Conservation (phyloP, 2,113 vertebrate genomes). For the Chauna torquata region DNA sequence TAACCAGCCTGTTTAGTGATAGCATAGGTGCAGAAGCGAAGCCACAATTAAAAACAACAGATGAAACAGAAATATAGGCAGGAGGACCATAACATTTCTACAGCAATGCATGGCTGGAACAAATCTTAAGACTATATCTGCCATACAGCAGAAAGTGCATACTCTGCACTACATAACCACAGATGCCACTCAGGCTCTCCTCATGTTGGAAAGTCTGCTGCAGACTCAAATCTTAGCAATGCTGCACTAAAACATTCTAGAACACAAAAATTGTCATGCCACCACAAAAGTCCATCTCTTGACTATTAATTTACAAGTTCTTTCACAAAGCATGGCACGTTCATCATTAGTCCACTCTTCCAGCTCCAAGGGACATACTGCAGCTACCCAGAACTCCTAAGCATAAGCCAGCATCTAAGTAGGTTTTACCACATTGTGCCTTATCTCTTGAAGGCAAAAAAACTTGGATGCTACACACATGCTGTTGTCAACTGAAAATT, state of each 20-base stretch:
- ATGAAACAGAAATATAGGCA: not conserved
- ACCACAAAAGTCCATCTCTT: not conserved
- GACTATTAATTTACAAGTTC: not conserved
- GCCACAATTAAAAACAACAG: not conserved
- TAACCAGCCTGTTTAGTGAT: not conserved
- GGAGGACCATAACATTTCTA: not conserved
- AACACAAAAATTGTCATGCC: not conserved
- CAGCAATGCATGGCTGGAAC: not conserved
- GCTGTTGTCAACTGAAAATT: not conserved
- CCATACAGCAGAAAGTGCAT: not conserved
- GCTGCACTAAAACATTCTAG: not conserved
- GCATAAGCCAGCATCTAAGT: not conserved
- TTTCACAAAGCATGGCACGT: not conserved
- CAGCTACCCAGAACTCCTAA: not conserved
- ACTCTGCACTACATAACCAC: not conserved
- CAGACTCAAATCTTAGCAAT: not conserved
- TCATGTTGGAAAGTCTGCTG: not conserved
- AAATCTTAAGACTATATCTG: not conserved
- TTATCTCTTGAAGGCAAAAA: not conserved
- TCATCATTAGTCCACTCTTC: not conserved
- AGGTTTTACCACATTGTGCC: not conserved
- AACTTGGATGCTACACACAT: not conserved
- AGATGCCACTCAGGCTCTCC: not conserved
- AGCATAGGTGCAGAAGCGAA: not conserved
- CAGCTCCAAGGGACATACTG: not conserved